These are phyloP conservation scores for Luperina nickerlii DNA, from an alignment of 2,888 invertebrate genomes.

Conservation along the genomic window DNA sequence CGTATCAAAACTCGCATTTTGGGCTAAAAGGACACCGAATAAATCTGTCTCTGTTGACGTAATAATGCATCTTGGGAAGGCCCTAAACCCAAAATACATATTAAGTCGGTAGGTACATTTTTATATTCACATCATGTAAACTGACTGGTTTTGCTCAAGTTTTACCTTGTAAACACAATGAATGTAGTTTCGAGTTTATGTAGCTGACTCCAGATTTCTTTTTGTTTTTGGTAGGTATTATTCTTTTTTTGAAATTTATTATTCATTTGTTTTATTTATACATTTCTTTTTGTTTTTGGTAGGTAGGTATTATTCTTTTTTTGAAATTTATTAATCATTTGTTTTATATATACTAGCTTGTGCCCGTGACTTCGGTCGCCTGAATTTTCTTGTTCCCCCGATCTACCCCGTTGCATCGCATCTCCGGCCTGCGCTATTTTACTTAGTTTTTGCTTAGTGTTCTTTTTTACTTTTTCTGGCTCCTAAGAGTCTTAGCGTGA, in stretches of 20 bases:
- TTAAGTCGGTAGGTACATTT: background rate
- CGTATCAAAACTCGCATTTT: background rate
- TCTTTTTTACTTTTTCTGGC: too few species aligned
- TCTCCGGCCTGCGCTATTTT: too few species aligned
- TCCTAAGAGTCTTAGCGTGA: too few species aligned
- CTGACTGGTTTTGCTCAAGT: constrained; percentile 5
- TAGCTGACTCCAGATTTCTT: background rate
- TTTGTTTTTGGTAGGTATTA: background rate
- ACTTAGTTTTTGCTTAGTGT: too few species aligned
- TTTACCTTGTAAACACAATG: constrained; percentile 17
- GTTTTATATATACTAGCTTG: too few species aligned
- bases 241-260: background rate
- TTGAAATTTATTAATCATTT: too few species aligned
- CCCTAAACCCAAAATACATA: background rate
- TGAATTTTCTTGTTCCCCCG: too few species aligned
- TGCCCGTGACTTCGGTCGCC: too few species aligned
- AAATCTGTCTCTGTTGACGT: background rate
- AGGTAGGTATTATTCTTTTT: too few species aligned
- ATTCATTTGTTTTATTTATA: too few species aligned
- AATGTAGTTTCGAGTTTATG: constrained; percentile 3
- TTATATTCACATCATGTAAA: background rate
- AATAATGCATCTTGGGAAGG: constrained; percentile 7
- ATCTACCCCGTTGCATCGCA: too few species aligned
- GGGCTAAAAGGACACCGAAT: background rate
- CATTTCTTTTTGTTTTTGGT: background rate